Evolutionary conservation across 2,888 invertebrate species (phyloP), one percentile per base, ranked within the genome.

Genomic region (Stegana nigrithorax): DNA sequence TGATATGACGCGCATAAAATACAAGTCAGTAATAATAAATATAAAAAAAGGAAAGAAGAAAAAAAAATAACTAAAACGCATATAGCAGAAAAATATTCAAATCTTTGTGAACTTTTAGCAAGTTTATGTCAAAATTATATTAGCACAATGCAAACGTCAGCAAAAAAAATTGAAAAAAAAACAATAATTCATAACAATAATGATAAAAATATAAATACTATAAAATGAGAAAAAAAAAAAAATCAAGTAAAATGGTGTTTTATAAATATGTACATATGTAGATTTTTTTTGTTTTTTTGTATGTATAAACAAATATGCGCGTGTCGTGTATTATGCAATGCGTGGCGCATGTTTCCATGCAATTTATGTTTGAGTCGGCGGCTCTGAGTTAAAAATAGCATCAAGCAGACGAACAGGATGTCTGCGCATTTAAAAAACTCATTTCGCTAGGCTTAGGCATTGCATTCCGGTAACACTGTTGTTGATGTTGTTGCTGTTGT

Each of bases 1-100:
- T 61, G 62, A 58, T 60, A 58, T 27, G 60, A 63, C 44, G 27
- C 62, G 21, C 27, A 12, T n/a, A n/a, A 3, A 25, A n/a, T 14
- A 56, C 25, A 39, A 39, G 21, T 47, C 21, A 12, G 12, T 26
- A n/a, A 23, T 19, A 50, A 19, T 50, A 50, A 6, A 10, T 26
- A 26, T n/a, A n/a, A n/a, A n/a, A n/a, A n/a, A n/a, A n/a, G n/a
- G n/a, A n/a, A n/a, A n/a, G n/a, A 47, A 47, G 23, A 21, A 50
- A 50, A 25, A 25, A 50, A 50, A 12, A 26, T 50, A 5, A 14
- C n/a, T 39, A 39, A 12, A 32, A 32, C 12, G n/a, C 7, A 12
- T 32, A 32, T 8, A 32, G 7, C 7, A 32, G 32, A 32, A 32
- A 32, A 32, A 7, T n/a, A n/a, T n/a, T n/a, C n/a, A n/a, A n/a